Base-by-base conservation (phyloP, 2,797 vertebrate genomes). In the Anabas testudineus region DNA sequence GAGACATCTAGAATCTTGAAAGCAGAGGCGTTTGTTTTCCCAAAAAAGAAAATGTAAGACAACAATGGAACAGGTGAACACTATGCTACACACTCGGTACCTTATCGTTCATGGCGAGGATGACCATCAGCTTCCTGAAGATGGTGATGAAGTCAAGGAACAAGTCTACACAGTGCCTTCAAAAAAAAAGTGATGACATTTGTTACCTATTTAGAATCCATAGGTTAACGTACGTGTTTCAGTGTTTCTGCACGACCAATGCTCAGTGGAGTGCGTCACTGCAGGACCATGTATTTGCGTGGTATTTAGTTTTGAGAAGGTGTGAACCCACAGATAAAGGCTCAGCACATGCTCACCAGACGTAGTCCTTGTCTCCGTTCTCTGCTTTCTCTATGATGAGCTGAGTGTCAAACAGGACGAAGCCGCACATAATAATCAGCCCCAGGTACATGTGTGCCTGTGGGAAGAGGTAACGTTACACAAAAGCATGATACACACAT, bases 371-470 rank as follows among this genome's bases (percentile, higher is more conserved):
- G 91, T 99, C 98, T 67, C 98, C 98, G 4, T 93, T 94, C 88
- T 99, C 97, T 0, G 96, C 96, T 78, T 99, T 99, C 92, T 99
- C 98, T 3, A 99, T 98, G 91, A 99, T 98, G 68, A 99, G 96
- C 88, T 99, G 98, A 53, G 97, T 99, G 94, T 99, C 97, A 18
- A 99, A 99, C 74, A 99, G 95, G 81, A 99, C 97, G 59, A 99
- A 99, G 59, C 97, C 97, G 10, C 97, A 99, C 95, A 98, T 98
- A 83, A 99, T 66, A 86, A 95, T 73, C 83, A 99, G 94, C 0
- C 97, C 96, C 52, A 98, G 73, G 88, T 97, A 99, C 81, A 99
- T 91, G 83, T 99, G 96, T 60, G 94, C 95, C 98, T 99, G 87
- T 9, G 5, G 2, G 21, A 14, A 36, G 0, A 54, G 1, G 46